These are phyloP conservation scores for Odontamblyopus lacepedii DNA, from an alignment of 2,797 vertebrate genomes.

Conservation along the genomic window DNA sequence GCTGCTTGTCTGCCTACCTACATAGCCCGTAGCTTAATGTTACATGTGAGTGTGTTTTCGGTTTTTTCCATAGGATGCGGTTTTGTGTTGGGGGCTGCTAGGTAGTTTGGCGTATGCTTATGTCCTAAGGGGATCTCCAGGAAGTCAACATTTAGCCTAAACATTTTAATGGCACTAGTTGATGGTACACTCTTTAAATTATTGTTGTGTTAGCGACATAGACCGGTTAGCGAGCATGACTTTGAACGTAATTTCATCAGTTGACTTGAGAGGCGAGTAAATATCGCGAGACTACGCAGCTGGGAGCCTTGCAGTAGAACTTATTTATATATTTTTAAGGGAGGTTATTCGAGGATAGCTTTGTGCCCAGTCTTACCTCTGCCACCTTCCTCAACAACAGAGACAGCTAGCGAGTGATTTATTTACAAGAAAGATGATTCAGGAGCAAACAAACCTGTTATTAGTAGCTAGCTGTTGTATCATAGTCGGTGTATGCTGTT, in stretches of 20 bases:
- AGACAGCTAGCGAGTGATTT: not conserved
- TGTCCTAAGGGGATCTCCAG: not conserved
- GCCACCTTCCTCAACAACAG: not conserved
- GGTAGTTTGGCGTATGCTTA: not conserved
- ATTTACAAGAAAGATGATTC: not conserved
- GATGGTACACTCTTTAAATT: not conserved
- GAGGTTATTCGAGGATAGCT: constrained; percentile 57
- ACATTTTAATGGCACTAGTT: not conserved
- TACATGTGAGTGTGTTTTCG: not conserved
- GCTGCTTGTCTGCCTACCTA: not conserved
- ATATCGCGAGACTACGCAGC: not conserved
- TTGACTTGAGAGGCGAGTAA: not conserved
- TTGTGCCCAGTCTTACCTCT: not conserved
- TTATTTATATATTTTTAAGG: constrained; percentile 5
- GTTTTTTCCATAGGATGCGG: not conserved
- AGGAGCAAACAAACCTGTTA: not conserved
- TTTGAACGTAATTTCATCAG: not conserved
- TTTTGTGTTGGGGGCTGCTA: not conserved
- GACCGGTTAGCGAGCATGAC: not conserved
- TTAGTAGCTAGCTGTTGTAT: not conserved
- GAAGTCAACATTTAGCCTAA: not conserved
- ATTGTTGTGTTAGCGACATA: not conserved
- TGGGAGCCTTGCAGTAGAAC: not conserved
- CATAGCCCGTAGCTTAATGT: no score
- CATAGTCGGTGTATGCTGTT: not conserved